Conservation (phyloP, 1,140 invertebrate species). For the Antheraea pernyi region DNA sequence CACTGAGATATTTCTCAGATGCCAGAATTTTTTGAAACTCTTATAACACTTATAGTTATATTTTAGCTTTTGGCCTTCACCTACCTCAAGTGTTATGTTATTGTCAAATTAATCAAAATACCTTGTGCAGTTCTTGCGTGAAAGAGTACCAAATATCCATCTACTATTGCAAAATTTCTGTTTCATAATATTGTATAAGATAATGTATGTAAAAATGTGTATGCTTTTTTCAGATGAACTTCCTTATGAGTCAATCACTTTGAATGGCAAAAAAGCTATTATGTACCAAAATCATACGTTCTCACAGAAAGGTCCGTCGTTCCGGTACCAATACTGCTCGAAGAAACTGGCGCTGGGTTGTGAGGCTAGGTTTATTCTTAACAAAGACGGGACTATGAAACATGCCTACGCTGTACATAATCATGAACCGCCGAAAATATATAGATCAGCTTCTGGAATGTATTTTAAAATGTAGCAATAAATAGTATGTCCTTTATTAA, state of each 20-base stretch:
- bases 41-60: too few species aligned
- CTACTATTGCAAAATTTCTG: too few species aligned
- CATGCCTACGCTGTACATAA: conserved; percentile 17
- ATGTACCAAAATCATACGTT: conserved; percentile 22
- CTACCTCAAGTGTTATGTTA: too few species aligned
- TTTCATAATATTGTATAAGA: too few species aligned
- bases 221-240: background rate
- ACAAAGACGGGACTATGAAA: conserved; percentile 16
- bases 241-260: conserved; percentile 10
- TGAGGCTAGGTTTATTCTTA: conserved; percentile 18
- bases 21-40: too few species aligned
- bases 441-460: background rate
- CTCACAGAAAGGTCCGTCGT: conserved; percentile 5
- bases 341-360: conserved; percentile 19
- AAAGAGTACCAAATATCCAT: too few species aligned
- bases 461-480: background rate
- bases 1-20: too few species aligned
- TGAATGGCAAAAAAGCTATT: conserved; percentile 7
- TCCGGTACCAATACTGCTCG: conserved; percentile 22
- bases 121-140: too few species aligned
- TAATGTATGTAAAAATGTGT: background rate
- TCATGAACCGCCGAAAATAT: conserved; percentile 23
- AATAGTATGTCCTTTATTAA: too few species aligned
- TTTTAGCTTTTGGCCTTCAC: too few species aligned
- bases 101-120: too few species aligned